These are phyloP conservation scores for Corydoras maculifer DNA, from an alignment of 2,113 vertebrate genomes.

Conservation along the genomic window DNA sequence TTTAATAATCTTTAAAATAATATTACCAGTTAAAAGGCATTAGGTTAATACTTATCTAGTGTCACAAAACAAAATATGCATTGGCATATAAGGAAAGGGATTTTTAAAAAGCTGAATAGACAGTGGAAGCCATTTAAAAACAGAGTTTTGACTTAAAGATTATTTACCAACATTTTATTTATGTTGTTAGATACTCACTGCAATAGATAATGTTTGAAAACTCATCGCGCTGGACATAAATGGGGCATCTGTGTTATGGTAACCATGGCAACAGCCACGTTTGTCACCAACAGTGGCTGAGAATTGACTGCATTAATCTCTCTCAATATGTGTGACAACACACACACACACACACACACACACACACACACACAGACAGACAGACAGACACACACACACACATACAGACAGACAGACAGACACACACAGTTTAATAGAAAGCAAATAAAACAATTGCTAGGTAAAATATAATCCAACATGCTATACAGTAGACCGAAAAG, in stretches of 20 bases:
- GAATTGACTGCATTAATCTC: constrained; percentile 37
- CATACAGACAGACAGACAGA: neutral
- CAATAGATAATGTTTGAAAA: constrained; percentile 44
- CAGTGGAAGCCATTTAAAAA: neutral
- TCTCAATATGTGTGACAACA: constrained; percentile 19
- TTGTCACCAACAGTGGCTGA: constrained; percentile 43
- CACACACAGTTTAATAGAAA: neutral
- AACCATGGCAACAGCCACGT: constrained; percentile 58
- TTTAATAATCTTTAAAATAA: too few relatives aligned
- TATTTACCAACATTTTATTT: constrained; percentile 7
- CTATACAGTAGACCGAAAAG: too few relatives aligned
- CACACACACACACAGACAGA: constrained; percentile 6
- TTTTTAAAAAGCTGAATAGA: too few relatives aligned
- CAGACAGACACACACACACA: constrained; percentile 16
- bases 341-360: neutral
- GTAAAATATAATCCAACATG: too few relatives aligned
- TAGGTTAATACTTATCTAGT: too few relatives aligned
- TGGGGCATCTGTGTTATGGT: constrained; percentile 67
- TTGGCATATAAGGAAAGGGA: too few relatives aligned
- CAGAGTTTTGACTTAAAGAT: neutral
- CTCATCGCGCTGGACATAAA: constrained; percentile 49
- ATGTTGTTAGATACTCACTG: constrained; percentile 30
- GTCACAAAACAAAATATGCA: too few relatives aligned
- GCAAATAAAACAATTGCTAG: neutral
- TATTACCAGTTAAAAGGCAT: too few relatives aligned